Conservation (phyloP, 2,888 invertebrate species). For the Limenitis camilla region DNA sequence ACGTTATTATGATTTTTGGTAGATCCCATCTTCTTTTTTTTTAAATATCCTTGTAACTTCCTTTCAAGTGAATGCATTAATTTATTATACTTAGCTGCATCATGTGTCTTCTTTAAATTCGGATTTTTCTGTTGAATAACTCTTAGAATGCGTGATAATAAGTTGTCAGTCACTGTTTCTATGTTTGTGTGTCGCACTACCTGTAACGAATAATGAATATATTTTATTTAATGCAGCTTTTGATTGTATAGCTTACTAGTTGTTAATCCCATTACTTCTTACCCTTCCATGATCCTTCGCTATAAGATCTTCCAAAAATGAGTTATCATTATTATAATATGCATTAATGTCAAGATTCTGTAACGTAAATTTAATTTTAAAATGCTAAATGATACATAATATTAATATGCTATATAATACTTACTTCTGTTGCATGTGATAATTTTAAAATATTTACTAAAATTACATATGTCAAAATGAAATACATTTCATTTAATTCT, state of each 20-base stretch:
- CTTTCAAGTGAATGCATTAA: background rate
- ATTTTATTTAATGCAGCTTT: background rate
- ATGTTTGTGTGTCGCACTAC: conserved; percentile 5
- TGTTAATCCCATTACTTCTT: too few species aligned
- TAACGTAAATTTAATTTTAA: background rate
- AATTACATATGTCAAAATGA: too few species aligned
- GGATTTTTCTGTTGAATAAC: conserved; percentile 3
- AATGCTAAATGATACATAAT: background rate
- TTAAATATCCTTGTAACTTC: background rate
- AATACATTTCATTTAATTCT: too few species aligned
- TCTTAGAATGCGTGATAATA: background rate
- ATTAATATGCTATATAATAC: too few species aligned
- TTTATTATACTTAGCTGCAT: background rate
- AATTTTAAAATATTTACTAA: too few species aligned
- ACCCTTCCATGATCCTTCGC: background rate
- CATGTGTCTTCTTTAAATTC: conserved; percentile 3
- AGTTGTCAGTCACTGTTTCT: conserved; percentile 2
- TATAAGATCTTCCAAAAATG: background rate
- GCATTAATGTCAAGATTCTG: background rate
- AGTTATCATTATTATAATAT: background rate
- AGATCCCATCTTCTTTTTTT: background rate
- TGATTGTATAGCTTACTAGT: background rate
- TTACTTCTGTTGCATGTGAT: too few species aligned
- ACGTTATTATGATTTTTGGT: background rate
- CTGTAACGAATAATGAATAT: background rate